phyloP scores from a whole-genome alignment of 1,140 invertebrate genomes.

The Notospermus geniculatus region DNA sequence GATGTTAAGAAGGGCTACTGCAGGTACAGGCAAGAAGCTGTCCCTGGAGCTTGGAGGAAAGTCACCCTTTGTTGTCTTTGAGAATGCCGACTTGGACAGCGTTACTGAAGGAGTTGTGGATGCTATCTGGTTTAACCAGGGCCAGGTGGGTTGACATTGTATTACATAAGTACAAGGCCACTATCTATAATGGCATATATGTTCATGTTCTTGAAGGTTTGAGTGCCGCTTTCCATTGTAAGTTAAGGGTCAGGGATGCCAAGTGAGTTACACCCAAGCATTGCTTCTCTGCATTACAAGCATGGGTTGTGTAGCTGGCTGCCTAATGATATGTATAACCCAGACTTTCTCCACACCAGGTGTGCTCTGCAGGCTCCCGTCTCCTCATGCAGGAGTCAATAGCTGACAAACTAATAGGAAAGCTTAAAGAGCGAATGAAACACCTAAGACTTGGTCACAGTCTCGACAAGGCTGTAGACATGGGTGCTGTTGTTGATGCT shows the following conservation, averaged over 20 bases:
- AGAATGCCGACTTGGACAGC: conserved; percentile 63
- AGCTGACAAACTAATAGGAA: conserved; percentile 56
- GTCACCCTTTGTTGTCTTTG: conserved; percentile 61
- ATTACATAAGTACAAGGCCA: too few relatives aligned
- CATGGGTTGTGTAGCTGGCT: too few relatives aligned
- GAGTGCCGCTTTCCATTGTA: too few relatives aligned
- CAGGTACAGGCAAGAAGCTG: conserved; percentile 57
- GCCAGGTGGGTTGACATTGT: conserved; percentile 59
- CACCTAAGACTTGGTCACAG: conserved; percentile 56
- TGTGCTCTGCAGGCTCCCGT: conserved; percentile 59
- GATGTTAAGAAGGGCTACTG: conserved; percentile 45
- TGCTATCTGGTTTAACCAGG: conserved; percentile 61
- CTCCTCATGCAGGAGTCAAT: conserved; percentile 63
- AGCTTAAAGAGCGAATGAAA: conserved; percentile 55
- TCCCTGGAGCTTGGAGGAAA: conserved; percentile 57
- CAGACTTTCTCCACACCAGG: conserved; percentile 46
- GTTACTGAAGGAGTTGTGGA: conserved; percentile 61
- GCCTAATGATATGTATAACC: too few relatives aligned
- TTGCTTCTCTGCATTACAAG: too few relatives aligned
- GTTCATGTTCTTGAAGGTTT: too few relatives aligned
- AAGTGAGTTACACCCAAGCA: too few relatives aligned
- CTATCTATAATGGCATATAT: too few relatives aligned
- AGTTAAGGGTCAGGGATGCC: too few relatives aligned
- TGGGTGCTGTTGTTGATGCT: conserved; percentile 53
- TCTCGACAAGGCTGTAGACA: conserved; percentile 56